Conservation (phyloP, 2,888 invertebrate genomes). For the Philereme vetulata region DNA sequence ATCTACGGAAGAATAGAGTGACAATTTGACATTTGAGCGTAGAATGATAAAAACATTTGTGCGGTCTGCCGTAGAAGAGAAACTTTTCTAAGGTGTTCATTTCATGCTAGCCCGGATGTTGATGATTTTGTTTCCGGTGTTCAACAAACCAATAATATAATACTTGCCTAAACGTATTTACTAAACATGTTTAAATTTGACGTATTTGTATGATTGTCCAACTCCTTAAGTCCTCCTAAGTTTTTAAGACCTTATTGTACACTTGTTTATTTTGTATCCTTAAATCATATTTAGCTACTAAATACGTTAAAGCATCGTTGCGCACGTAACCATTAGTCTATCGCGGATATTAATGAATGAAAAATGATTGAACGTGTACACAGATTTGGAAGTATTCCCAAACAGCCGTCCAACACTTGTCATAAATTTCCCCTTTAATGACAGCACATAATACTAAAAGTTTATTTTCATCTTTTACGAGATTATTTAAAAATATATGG, state of each 20-base stretch:
- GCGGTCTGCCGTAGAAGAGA: too few species aligned
- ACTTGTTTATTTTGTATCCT: too few species aligned
- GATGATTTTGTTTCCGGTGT: conserved; percentile 24
- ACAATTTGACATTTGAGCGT: too few species aligned
- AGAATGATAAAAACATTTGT: too few species aligned
- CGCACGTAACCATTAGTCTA: too few species aligned
- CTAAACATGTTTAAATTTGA: not conserved
- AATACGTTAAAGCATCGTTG: too few species aligned
- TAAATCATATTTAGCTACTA: too few species aligned
- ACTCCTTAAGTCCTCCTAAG: too few species aligned
- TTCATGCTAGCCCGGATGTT: conserved; percentile 1
- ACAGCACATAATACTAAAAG: conserved; percentile 22
- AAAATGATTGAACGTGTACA: conserved; percentile 35
- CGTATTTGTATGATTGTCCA: too few species aligned
- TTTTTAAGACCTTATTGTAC: too few species aligned
- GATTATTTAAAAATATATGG: conserved; percentile 7
- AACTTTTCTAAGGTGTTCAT: not conserved
- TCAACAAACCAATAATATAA: conserved; percentile 27
- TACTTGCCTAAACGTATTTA: conserved; percentile 25
- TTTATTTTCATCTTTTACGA: conserved; percentile 23
- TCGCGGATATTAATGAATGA: too few species aligned
- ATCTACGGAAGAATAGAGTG: too few species aligned
- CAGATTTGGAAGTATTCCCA: conserved; percentile 34
- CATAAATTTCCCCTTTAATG: conserved; percentile 33
- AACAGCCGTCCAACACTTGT: conserved; percentile 25